Base-by-base conservation (phyloP, 2,797 vertebrate species). In the Coregonus sp. region DNA sequence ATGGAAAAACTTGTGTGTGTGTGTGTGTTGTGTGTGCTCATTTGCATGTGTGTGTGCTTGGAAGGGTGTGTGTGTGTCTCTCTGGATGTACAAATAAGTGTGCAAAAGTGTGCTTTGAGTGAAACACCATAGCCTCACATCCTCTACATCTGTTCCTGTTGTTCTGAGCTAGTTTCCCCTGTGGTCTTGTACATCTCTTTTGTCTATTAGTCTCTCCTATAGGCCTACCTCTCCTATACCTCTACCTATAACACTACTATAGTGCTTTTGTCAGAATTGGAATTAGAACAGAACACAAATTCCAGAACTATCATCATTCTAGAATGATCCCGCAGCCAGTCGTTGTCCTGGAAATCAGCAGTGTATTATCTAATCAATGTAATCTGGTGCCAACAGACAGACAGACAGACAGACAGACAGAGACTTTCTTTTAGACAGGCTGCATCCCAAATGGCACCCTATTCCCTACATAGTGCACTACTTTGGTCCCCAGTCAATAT, bases 291-390 rank as follows among this genome's bases (percentile, higher is more conserved):
- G 15, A 33, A 33, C 25, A 66, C 56, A 66, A 7, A 66, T 68
- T 75, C 56, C 29, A 0, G 69, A 47, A 70, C 54, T 78, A 85
- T 87, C 84, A 81, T 77, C 78, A 84, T 86, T 86, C 79, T 50
- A 56, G 72, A 84, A 72, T 31, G 78, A 86, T 87, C 75, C 73
- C 80, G 40, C 40, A 25, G 1, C 20, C 25, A 63, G 59, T 68
- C 82, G 77, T 81, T 51, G 18, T 63, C 79, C 72, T 87, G 80
- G 72, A 85, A 83, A 84, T 88, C 79, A 82, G 71, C 79, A 51
- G 71, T 80, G 80, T 81, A 75, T 82, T 78, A 80, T 88, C 71
- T 83, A 84, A 88, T 88, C 85, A 87, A 79, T 82, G 81, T 56
- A 84, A 75, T 86, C 77, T 80, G 77, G 20, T 69, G 72, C 76